Evolutionary conservation across 2,797 vertebrate species (phyloP).

Genomic region (Leuciscus waleckii): DNA sequence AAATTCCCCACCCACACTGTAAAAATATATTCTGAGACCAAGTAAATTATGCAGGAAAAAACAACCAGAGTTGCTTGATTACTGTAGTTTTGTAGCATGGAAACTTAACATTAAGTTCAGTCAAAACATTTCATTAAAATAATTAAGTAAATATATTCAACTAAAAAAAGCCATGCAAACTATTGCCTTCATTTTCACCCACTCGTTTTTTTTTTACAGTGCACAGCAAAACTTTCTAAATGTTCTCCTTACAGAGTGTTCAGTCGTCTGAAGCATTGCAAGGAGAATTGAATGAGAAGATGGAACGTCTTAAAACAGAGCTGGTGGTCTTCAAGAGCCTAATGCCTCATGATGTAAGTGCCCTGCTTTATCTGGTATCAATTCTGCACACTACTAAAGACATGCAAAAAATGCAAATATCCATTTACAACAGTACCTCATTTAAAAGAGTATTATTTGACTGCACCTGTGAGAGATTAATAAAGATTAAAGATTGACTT

Average conservation of each 20-base stretch:
- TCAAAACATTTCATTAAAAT: constrained; percentile 25
- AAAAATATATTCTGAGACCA: neutral
- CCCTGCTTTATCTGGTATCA: neutral
- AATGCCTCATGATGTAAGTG: constrained; percentile 93
- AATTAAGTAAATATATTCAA: constrained; percentile 1
- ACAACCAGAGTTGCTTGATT: neutral
- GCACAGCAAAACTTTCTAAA: neutral
- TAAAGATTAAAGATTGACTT: constrained; percentile 26
- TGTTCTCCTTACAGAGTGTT: constrained; percentile 77
- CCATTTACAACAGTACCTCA: constrained; percentile 5
- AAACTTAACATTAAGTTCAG: constrained; percentile 24
- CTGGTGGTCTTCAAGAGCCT: constrained; percentile 98
- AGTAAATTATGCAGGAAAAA: neutral
- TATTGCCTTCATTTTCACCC: neutral
- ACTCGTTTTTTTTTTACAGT: neutral
- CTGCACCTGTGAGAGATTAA: constrained; percentile 10
- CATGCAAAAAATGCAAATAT: constrained; percentile 30
- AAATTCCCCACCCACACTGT: constrained; percentile 12
- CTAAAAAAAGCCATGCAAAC: neutral
- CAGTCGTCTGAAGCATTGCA: constrained; percentile 88
- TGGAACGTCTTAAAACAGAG: constrained; percentile 93
- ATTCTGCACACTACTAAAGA: neutral
- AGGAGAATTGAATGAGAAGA: constrained; percentile 91
- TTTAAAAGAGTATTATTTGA: constrained; percentile 24
- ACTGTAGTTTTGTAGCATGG: constrained; percentile 19